Conservation (phyloP, 2,888 invertebrate species). For the Acleris sparsana region DNA sequence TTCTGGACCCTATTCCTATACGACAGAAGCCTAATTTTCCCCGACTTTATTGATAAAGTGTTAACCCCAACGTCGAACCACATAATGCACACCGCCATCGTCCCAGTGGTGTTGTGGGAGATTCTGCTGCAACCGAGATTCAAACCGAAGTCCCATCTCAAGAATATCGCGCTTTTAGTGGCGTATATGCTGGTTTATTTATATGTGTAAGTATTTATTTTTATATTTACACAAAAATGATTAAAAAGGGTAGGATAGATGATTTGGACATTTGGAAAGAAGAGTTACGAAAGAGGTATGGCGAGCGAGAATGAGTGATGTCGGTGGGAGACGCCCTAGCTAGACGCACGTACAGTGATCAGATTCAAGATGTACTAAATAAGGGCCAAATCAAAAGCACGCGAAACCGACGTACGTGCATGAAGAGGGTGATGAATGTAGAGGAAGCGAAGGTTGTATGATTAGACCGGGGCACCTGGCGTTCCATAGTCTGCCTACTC, state of each 20-base stretch:
- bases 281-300: too few species aligned
- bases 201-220: slow-evolving; percentile 38
- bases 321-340: too few species aligned
- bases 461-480: too few species aligned
- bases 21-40: slow-evolving; percentile 40
- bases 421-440: too few species aligned
- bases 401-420: too few species aligned
- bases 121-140: slow-evolving; percentile 36
- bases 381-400: too few species aligned
- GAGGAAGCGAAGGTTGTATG: too few species aligned
- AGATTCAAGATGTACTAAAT: too few species aligned
- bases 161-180: slow-evolving; percentile 30
- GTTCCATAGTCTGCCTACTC: too few species aligned
- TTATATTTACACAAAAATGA: not conserved
- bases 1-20: slow-evolving; percentile 42
- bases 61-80: slow-evolving; percentile 37
- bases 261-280: too few species aligned
- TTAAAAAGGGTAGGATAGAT: not conserved
- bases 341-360: too few species aligned
- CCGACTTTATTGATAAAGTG: slow-evolving; percentile 37
- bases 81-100: slow-evolving; percentile 40
- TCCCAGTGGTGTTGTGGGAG: slow-evolving; percentile 39
- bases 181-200: slow-evolving; percentile 39
- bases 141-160: slow-evolving; percentile 36
- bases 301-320: too few species aligned